A percentile compares a stretch with the other conserved stretches of the same genome.
phyloP scores from a whole-genome alignment of 2,888 invertebrate species.

The Ellobium chinense region DNA sequence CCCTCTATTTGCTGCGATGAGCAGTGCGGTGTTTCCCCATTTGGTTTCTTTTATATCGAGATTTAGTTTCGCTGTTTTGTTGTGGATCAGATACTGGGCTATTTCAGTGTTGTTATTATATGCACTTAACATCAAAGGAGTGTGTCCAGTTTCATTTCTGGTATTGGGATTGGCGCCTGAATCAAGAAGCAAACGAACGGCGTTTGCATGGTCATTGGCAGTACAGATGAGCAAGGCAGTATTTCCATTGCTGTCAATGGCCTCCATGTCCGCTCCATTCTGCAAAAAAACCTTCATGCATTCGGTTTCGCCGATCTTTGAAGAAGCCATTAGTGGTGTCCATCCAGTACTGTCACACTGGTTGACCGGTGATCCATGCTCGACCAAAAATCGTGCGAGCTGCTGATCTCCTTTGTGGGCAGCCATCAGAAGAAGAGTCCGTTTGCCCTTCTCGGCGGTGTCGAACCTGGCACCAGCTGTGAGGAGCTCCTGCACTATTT shows the following conservation, averaged over 20 bases:
- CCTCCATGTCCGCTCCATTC: conserved; percentile 3
- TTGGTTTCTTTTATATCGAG: background rate
- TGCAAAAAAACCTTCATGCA: background rate
- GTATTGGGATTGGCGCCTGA: background rate
- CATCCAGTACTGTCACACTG: background rate
- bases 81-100: background rate
- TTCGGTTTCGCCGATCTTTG: background rate
- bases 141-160: background rate
- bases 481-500: background rate
- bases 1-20: conserved; percentile 8
- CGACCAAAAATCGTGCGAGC: background rate
- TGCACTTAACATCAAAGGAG: conserved; percentile 5
- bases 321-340: background rate
- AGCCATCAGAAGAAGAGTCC: conserved; percentile 14
- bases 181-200: background rate
- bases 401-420: background rate
- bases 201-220: background rate
- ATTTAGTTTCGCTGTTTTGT: background rate
- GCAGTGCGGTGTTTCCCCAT: background rate
- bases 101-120: background rate
- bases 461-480: background rate
- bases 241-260: background rate
- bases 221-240: conserved; percentile 14
- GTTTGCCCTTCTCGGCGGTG: background rate
- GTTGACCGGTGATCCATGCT: background rate